These are phyloP conservation scores for Chamaedrilus cognettii DNA, from an alignment of 2,888 invertebrate species.

Conservation along the genomic window DNA sequence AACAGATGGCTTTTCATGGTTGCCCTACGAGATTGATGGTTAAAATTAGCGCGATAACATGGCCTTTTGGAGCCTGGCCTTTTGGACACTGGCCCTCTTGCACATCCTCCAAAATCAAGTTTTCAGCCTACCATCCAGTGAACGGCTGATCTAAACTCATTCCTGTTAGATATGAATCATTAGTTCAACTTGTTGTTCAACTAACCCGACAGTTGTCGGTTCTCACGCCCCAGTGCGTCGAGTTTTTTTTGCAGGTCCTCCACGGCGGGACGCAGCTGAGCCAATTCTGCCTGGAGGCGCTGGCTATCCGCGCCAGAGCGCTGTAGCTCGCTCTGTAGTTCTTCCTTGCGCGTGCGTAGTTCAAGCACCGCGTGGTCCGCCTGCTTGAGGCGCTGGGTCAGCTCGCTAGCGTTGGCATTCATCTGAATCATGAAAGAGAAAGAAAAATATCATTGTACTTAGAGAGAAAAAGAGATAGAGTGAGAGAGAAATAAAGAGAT, in stretches of 20 bases:
- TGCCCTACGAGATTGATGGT: too few species aligned
- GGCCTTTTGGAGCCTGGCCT: too few species aligned
- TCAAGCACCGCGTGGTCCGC: slow-evolving; percentile 61
- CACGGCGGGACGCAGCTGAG: slow-evolving; percentile 88
- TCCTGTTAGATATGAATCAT: too few species aligned
- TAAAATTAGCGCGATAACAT: too few species aligned
- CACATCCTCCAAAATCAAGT: too few species aligned
- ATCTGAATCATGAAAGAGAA: slow-evolving; percentile 26
- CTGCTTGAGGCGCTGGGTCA: slow-evolving; percentile 55
- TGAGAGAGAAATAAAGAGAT: too few species aligned
- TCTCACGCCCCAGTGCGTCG: slow-evolving; percentile 91
- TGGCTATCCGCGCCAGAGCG: slow-evolving; percentile 78
- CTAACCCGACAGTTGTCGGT: slow-evolving; percentile 93
- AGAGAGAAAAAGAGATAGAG: too few species aligned
- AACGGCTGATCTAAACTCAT: too few species aligned
- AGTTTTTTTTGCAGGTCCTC: slow-evolving; percentile 97
- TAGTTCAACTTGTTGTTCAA: too few species aligned
- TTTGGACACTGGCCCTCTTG: too few species aligned
- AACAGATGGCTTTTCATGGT: too few species aligned
- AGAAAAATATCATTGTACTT: not conserved
- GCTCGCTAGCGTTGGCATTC: slow-evolving; percentile 36
- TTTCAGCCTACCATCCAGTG: too few species aligned
- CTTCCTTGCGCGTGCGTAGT: slow-evolving; percentile 69
- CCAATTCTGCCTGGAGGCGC: slow-evolving; percentile 86
- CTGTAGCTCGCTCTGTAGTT: slow-evolving; percentile 86